Percentiles rank a stretch among this genome's conserved stretches.
phyloP scores from a whole-genome alignment of 1,140 invertebrate species.

The Drosophila punjabiensis region DNA sequence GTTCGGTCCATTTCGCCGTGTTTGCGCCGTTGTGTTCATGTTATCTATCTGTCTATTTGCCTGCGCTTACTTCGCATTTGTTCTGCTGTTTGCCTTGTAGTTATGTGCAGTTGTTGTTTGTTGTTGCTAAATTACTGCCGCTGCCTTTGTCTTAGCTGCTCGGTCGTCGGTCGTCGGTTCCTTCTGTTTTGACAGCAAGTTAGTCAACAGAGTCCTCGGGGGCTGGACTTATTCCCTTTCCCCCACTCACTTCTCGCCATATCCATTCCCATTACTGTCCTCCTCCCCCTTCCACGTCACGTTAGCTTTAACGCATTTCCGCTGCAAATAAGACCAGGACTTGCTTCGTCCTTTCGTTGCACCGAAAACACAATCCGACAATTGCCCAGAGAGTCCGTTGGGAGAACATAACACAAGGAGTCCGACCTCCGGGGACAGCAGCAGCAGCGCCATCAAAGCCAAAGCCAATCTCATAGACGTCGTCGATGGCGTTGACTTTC shows the following conservation, averaged over 20 bases:
- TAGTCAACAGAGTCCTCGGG: conserved; percentile 60
- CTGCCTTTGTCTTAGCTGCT: conserved; percentile 59
- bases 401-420: conserved; percentile 32
- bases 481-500: conserved; percentile 45
- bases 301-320: conserved; percentile 77
- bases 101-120: conserved; percentile 72
- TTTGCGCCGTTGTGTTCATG: conserved; percentile 43
- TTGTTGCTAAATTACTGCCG: conserved; percentile 75
- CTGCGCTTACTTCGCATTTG: conserved; percentile 70
- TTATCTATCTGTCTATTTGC: conserved; percentile 55
- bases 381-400: conserved; percentile 17
- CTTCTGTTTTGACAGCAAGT: conserved; percentile 75
- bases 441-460: conserved; percentile 26
- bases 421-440: conserved; percentile 25
- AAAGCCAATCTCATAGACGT: conserved; percentile 49
- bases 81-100: conserved; percentile 69
- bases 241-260: not conserved
- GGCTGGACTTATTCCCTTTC: not conserved
- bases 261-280: conserved; percentile 10
- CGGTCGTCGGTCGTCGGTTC: conserved; percentile 2
- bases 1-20: conserved; percentile 58
- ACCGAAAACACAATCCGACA: conserved; percentile 41
- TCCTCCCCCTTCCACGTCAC: conserved; percentile 20
- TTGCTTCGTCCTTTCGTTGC: conserved; percentile 42
- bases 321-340: conserved; percentile 63